A percentile compares a stretch with the other conserved stretches of the same genome.
Evolutionary conservation across 2,113 vertebrate genomes (phyloP).

Genomic region (Erythrolamprus reginae): DNA sequence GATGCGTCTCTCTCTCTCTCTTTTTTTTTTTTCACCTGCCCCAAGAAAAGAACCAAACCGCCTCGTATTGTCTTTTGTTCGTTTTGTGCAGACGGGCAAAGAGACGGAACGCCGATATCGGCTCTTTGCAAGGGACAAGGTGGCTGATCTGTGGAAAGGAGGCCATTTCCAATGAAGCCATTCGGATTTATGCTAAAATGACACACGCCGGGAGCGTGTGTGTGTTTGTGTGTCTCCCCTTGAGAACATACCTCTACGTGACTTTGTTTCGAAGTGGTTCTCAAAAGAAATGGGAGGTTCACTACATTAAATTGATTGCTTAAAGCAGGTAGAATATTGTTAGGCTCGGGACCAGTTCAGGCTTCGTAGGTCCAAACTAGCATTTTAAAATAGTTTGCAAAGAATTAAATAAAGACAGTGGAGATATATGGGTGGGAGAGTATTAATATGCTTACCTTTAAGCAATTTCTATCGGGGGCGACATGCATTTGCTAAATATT

Average conservation of each 20-base stretch:
- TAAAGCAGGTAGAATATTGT: background rate
- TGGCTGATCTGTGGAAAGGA: background rate
- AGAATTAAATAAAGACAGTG: background rate
- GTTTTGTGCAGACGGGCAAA: background rate
- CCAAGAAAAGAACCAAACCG: background rate
- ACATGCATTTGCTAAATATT: background rate
- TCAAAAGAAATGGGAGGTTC: background rate
- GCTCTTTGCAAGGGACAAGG: background rate
- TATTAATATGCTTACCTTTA: background rate
- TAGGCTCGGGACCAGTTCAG: too few species aligned
- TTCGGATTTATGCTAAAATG: background rate
- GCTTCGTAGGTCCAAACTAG: background rate
- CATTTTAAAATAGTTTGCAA: background rate
- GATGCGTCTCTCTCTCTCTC: slow-evolving; percentile 10
- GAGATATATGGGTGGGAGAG: background rate
- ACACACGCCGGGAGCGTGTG: too few species aligned
- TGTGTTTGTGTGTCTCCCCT: too few species aligned
- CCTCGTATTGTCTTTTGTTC: background rate
- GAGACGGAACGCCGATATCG: background rate
- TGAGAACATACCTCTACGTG: background rate
- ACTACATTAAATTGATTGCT: background rate
- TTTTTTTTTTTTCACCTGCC: background rate
- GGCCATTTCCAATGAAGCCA: background rate
- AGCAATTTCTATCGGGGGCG: background rate
- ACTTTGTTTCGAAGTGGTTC: background rate